Conservation (phyloP, 2,888 invertebrate genomes). For the Platypus cylindrus region DNA sequence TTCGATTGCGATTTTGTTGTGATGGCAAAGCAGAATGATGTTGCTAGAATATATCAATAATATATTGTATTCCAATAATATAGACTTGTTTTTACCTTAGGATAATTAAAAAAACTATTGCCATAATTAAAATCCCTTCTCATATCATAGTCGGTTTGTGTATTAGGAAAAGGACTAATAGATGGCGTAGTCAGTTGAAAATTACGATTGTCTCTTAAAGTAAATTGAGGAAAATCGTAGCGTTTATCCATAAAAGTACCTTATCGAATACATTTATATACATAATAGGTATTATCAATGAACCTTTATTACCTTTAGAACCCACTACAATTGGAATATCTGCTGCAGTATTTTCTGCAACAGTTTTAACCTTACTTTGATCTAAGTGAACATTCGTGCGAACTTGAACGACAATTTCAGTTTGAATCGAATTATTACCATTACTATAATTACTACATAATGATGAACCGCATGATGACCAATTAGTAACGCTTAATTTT, state of each 20-base stretch:
- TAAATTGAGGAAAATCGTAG: not conserved
- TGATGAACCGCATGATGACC: slow-evolving; percentile 5
- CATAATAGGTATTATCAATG: not conserved
- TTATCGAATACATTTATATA: not conserved
- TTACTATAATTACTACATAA: slow-evolving; percentile 12
- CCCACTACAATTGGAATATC: slow-evolving; percentile 13
- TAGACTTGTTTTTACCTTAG: no score
- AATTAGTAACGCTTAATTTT: slow-evolving; percentile 7
- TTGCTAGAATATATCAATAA: no score
- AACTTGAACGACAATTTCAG: slow-evolving; percentile 12
- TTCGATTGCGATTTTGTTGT: no score
- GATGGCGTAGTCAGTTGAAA: no score
- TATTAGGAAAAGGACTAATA: no score
- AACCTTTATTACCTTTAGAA: slow-evolving; percentile 5
- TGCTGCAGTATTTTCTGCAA: slow-evolving; percentile 3
- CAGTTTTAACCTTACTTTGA: slow-evolving; percentile 6
- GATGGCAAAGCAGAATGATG: no score
- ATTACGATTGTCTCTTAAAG: slow-evolving; percentile 1
- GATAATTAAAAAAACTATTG: no score
- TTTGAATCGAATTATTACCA: slow-evolving; percentile 7
- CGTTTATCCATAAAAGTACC: not conserved
- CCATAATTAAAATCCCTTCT: no score
- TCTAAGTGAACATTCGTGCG: slow-evolving; percentile 11
- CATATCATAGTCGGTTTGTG: no score
- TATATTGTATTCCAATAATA: no score